Base-by-base conservation (phyloP, 1,140 invertebrate genomes). In the Piezodorus guildinii region DNA sequence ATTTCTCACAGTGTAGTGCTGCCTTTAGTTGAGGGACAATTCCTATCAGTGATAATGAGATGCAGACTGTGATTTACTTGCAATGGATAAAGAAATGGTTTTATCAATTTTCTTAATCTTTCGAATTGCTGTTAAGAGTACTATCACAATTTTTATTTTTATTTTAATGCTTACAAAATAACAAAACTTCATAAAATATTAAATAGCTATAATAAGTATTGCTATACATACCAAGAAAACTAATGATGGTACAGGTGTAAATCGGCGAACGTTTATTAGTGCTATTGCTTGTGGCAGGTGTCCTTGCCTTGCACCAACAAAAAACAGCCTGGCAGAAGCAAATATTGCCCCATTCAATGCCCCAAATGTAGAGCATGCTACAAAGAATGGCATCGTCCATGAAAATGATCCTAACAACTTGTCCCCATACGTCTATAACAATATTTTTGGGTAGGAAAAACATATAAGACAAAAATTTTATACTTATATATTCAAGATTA, bases 231-330 rank as follows among this genome's bases (percentile, higher is more conserved):
- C 94, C 78, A 95, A 82, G 76, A 96, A 94, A 68, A 95, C 81
- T 64, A 96, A 78, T 1, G 93, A 91, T 30, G 92, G 90, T 34
- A 91, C 83, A 3, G 94, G 94, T n/a, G 93, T 96, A 60, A 88
- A 77, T 70, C 86, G 84, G 64, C 84, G 84, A 16, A 92, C 77
- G 73, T 92, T 90, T 52, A 97, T 93, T 23, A 94, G 80, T 1
- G 92, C 87, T 70, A 97, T 84, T 45, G 90, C 86, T 66, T 85
- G 80, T 0, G 93, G 92, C 62, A 98, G 79, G 73, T 96, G 91
- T 3, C 91, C 91, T 71, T 94, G 86, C 46, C 92, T 80, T 0
- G 91, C 93, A 3, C 93, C 94, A 23, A 94, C 93, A 73, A 96
- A 96, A 70, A 94, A 92, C 15, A 96, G 75, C 65, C 89, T 78